Evolutionary conservation across 2,888 invertebrate genomes (phyloP).

Genomic region (Cecidostiba fungosa): DNA sequence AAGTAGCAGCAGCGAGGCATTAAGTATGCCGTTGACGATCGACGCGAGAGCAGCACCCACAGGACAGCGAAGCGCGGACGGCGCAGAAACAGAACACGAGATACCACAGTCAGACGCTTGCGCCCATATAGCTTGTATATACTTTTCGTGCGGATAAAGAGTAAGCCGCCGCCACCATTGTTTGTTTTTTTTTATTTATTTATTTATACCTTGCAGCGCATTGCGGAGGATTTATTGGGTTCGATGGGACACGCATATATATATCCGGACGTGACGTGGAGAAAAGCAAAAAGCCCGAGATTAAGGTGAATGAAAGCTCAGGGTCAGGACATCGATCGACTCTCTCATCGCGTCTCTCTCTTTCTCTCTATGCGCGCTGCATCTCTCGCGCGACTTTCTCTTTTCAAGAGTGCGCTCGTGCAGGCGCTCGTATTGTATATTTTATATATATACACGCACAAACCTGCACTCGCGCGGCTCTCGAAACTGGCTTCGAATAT

Average conservation of each 20-base stretch:
- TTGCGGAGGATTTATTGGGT: slow-evolving; percentile 55
- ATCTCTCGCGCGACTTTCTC: slow-evolving; percentile 39
- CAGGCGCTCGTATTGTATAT: no score
- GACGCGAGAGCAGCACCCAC: slow-evolving; percentile 44
- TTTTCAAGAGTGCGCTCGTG: slow-evolving; percentile 8
- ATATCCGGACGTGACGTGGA: slow-evolving; percentile 30
- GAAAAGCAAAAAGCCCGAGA: slow-evolving; percentile 58
- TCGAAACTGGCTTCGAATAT: background rate
- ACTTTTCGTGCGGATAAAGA: background rate
- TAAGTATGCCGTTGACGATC: slow-evolving; percentile 24
- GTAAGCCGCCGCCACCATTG: slow-evolving; percentile 68
- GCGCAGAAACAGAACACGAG: slow-evolving; percentile 72
- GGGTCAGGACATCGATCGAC: slow-evolving; percentile 71
- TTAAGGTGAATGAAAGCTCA: slow-evolving; percentile 69
- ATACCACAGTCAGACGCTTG: slow-evolving; percentile 74
- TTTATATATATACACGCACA: no score
- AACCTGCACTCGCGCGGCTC: slow-evolving; percentile 6
- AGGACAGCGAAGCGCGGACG: slow-evolving; percentile 68
- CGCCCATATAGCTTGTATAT: slow-evolving; percentile 60
- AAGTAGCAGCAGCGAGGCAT: background rate
- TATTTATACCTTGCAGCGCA: slow-evolving; percentile 69
- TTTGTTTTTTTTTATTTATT: slow-evolving; percentile 52
- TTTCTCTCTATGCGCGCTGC: no score
- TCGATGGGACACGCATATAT: background rate
- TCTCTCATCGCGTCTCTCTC: slow-evolving; percentile 58